These are phyloP conservation scores for Polymixis flavicincta DNA, from an alignment of 2,888 invertebrate genomes.

Conservation along the genomic window DNA sequence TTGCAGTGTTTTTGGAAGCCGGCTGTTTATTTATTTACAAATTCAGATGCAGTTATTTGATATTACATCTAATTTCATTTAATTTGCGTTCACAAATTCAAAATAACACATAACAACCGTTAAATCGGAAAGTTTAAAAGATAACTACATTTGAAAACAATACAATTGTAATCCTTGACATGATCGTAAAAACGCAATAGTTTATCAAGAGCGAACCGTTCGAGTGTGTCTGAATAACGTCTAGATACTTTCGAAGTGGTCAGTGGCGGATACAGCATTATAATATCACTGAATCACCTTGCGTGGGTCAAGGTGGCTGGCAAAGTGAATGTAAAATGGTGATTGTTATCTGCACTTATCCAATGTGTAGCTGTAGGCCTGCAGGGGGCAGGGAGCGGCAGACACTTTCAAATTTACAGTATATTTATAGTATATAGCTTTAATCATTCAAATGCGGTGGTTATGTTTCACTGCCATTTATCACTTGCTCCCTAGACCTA, in stretches of 20 bases:
- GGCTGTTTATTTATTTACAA: not conserved
- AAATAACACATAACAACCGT: slow-evolving; percentile 17
- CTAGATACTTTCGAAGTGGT: slow-evolving; percentile 85
- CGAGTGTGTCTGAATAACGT: slow-evolving; percentile 77
- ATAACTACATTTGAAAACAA: slow-evolving; percentile 49
- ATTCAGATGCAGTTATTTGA: not conserved
- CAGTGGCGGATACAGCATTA: slow-evolving; percentile 85
- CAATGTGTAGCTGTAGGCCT: slow-evolving; percentile 66
- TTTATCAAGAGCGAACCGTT: slow-evolving; percentile 61
- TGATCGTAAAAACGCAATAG: slow-evolving; percentile 49
- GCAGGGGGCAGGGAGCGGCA: slow-evolving; percentile 40
- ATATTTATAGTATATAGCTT: slow-evolving; percentile 22
- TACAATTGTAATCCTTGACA: slow-evolving; percentile 30
- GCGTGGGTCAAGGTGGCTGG: slow-evolving; percentile 87
- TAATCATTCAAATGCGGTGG: slow-evolving; percentile 43
- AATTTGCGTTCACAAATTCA: slow-evolving; percentile 1
- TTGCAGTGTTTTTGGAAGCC: no score
- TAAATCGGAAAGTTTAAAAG: slow-evolving; percentile 33
- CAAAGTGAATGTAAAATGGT: slow-evolving; percentile 87
- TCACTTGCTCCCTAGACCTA: slow-evolving; percentile 33
- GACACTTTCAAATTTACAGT: slow-evolving; percentile 68
- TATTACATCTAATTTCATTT: slow-evolving; percentile 6
- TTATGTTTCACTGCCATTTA: slow-evolving; percentile 46
- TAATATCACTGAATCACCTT: slow-evolving; percentile 89
- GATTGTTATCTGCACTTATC: slow-evolving; percentile 79